A percentile compares a stretch with the other conserved stretches of the same genome.
phyloP scores from a whole-genome alignment of 2,113 vertebrate species.

The Pituophis catenifer region DNA sequence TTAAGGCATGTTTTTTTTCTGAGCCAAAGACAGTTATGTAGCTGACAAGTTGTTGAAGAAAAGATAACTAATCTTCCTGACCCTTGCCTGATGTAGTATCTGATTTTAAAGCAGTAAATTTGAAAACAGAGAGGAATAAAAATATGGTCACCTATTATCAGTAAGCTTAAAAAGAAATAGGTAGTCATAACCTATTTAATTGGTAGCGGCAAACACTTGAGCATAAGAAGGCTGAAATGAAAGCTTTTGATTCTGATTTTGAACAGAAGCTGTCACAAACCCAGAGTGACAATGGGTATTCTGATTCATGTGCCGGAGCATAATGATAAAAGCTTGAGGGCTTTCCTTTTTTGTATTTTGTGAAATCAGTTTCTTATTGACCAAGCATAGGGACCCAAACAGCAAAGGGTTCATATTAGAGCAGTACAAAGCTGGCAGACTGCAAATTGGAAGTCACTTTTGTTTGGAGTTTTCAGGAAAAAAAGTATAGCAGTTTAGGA shows the following conservation, averaged over 20 bases:
- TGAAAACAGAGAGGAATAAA: background rate
- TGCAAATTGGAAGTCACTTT: background rate
- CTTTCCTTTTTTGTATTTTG: background rate
- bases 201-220: background rate
- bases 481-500: background rate
- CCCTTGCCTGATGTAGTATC: background rate
- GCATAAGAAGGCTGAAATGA: conserved; percentile 4
- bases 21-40: background rate
- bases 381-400: background rate
- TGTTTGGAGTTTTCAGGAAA: background rate
- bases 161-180: background rate
- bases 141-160: background rate
- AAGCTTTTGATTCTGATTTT: conserved; percentile 6
- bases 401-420: background rate
- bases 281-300: conserved; percentile 12
- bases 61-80: background rate
- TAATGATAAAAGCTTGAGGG: background rate
- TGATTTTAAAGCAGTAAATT: background rate
- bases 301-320: background rate
- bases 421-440: background rate
- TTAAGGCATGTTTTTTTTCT: background rate
- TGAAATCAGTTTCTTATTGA: background rate
- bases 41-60: background rate
- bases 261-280: conserved; percentile 24
- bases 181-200: background rate